Base-by-base conservation (phyloP, 2,888 invertebrate genomes). In the Melanchra persicariae region DNA sequence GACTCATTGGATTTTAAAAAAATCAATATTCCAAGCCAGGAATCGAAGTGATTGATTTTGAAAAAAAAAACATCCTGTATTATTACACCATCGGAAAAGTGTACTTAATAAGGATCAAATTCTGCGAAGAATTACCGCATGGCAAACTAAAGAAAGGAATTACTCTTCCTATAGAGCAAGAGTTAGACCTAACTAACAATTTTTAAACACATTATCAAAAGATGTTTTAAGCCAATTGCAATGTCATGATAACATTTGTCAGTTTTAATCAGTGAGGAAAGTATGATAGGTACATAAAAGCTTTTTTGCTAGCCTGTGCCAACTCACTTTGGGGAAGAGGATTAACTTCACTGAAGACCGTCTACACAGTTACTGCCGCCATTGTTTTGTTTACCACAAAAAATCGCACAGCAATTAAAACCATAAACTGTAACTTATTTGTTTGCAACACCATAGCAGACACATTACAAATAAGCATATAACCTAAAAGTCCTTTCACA, bases 341-440 rank as follows among this genome's bases (percentile, higher is more conserved):
- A 12, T 19, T n/a, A 34, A 12, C n/a, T 55, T 12, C 2, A 55
- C 55, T 55, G 15, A n/a, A 0, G 54, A 54, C 12, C 5, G 10
- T 15, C 30, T 30, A 54, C 3, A 9, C 26, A 30, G 4, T 30
- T 19, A 54, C 19, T 30, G 5, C 19, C 10, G 10, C 54, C 19
- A 54, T 54, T 30, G 26, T 30, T 30, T 19, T 34, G 7, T n/a
- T 34, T 34, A 19, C 34, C 34, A 34, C 8, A 37, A 57, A 37
- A 34, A 10, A 3, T 57, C 66, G 66, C 66, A 37, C 37, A 37
- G 66, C 66, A 37, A 61, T 24, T 34, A 24, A 47, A 47, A 47
- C n/a, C 2, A 15, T 24, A 15, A 59, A 34, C 60, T 34, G 7
- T 34, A 15, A 37, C 34, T 22, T 57, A 57, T 57, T 22, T 1